phyloP scores from a whole-genome alignment of 2,113 vertebrate species.

The Takifugu flavidus region DNA sequence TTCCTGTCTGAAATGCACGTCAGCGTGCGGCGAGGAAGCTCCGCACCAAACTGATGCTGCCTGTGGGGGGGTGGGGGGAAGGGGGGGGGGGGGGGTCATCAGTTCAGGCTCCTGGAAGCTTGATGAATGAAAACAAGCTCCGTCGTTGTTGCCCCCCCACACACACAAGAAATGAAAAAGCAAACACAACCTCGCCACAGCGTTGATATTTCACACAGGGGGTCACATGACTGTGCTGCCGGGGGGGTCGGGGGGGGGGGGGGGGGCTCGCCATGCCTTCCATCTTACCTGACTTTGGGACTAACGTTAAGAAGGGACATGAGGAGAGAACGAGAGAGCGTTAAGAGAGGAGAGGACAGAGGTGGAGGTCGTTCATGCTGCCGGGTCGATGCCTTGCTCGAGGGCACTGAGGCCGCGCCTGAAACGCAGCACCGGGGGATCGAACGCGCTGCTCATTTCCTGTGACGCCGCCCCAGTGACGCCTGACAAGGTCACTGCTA shows the following conservation, averaged over 20 bases:
- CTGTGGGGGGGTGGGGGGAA: not conserved
- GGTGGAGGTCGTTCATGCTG: constrained; percentile 60
- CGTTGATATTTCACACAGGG: constrained; percentile 34
- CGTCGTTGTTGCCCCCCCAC: no score
- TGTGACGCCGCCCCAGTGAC: constrained; percentile 45
- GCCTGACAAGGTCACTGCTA: no score
- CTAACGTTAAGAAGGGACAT: constrained; percentile 85
- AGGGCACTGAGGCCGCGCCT: constrained; percentile 15
- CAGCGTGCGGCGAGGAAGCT: constrained; percentile 5
- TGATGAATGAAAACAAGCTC: constrained; percentile 65
- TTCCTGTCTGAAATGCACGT: constrained; percentile 3
- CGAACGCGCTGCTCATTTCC: constrained; percentile 61
- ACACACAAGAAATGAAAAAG: not conserved
- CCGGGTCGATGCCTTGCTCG: no score
- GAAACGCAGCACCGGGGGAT: constrained; percentile 47
- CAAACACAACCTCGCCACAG: constrained; percentile 21
- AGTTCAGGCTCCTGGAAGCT: constrained; percentile 82
- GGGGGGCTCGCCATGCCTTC: constrained; percentile 67
- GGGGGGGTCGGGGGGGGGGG: not conserved
- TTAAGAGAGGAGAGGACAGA: constrained; percentile 75
- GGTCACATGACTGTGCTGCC: constrained; percentile 8
- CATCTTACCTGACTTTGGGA: constrained; percentile 98
- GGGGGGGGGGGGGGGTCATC: not conserved
- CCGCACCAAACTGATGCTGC: constrained; percentile 18
- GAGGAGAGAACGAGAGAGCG: constrained; percentile 61